Conservation (phyloP, 2,888 invertebrate species). For the Augiades crinisus region DNA sequence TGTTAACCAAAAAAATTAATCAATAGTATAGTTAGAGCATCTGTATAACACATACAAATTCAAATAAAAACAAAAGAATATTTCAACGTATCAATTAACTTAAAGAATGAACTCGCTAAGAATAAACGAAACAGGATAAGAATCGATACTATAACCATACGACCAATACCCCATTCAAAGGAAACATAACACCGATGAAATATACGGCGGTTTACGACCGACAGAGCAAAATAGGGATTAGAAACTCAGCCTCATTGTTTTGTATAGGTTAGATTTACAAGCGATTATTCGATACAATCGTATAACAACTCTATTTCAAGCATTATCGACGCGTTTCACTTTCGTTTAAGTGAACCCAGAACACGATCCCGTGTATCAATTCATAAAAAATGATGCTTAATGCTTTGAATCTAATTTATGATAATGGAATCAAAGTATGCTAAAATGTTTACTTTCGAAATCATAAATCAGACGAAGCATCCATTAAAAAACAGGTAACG, state of each 20-base stretch:
- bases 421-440: conserved; percentile 32
- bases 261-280: conserved; percentile 38
- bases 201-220: conserved; percentile 10
- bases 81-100: not conserved
- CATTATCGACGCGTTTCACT: conserved; percentile 40
- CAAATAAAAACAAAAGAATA: too few species aligned
- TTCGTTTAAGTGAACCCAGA: conserved; percentile 32
- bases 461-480: conserved; percentile 32
- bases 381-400: conserved; percentile 21
- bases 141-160: conserved; percentile 8
- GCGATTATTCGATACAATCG: conserved; percentile 39
- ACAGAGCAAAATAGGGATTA: conserved; percentile 27
- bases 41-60: too few species aligned
- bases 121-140: not conserved
- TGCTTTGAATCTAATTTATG: conserved; percentile 32
- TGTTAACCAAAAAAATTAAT: too few species aligned
- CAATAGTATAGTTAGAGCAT: too few species aligned
- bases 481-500: conserved; percentile 21
- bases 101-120: not conserved
- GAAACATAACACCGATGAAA: conserved; percentile 17
- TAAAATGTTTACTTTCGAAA: conserved; percentile 35
- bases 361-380: conserved; percentile 11
- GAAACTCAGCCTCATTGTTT: conserved; percentile 38
- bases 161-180: conserved; percentile 6
- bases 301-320: conserved; percentile 39